Evolutionary conservation across 2,888 invertebrate species (phyloP), one percentile per base, ranked within the genome.

Genomic region (Physocephala rufipes): DNA sequence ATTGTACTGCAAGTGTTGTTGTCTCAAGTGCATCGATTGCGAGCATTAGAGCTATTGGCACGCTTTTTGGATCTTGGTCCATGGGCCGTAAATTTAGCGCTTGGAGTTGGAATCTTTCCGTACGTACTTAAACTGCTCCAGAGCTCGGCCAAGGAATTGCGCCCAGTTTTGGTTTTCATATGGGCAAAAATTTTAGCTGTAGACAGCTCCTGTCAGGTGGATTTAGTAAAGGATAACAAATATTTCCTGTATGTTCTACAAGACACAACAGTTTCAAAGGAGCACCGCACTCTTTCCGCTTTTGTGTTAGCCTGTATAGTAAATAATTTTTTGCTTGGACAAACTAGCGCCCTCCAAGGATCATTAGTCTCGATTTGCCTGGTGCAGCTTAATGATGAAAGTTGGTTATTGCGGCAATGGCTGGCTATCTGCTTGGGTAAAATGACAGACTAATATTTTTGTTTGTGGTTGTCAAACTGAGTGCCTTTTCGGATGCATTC

Each of bases 121-220:
- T 99, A 99, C 87, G 97, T 99, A 79, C 89, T 99, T 70, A 98
- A 98, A 87, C 87, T 99, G 78, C 89, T 99, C 79, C 99, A 99
- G 87, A 97, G 97, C 79, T 94, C 94, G 75, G 97, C 97, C 2
- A 90, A 91, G 78, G 99, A 99, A 85, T 88, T 99, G 77, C 89
- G 97, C 71, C 95, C 97, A 9, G 90, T 97, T 73, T 90, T 99
- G 79, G 97, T 99, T 59, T 98, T 97, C 86, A 98, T 99, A 79
- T 99, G 99, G 99, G 97, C 99, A 21, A 97, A 98, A 88, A 97
- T 99, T 79, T 88, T 99, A 71, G 97, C 98, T 43, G 96, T 98
- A 5, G 99, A 99, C 85, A 88, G 96, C 93, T 94, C 93, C 63
- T 99, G 98, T 82, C 98, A 99, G 87, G 91, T 92, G 72, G 98